Base-by-base conservation (phyloP, 2,888 invertebrate genomes). In the Anoncus sp. region DNA sequence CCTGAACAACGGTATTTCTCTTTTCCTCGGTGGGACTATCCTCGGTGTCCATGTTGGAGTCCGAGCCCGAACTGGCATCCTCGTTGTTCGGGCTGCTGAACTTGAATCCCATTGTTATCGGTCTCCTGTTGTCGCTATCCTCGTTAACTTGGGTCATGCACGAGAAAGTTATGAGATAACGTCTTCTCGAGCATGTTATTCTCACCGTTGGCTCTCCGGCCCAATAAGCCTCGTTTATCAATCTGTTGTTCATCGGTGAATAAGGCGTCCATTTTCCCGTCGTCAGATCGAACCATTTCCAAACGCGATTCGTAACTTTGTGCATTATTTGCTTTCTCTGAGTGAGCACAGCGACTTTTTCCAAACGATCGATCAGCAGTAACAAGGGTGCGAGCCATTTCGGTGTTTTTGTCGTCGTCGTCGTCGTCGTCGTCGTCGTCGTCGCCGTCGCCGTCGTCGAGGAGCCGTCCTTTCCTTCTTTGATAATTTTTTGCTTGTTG, bases 201-300 rank as follows among this genome's bases (percentile, higher is more conserved):
- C 95, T 92, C 0, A 95, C 94, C 76, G 93, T 94, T 22, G 93
- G 92, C 81, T 96, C 95, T 0, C 96, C 96, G 38, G 93, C 93
- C 92, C 94, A 94, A 86, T 96, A 97, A 0, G 96, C 96, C 82
- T 95, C 95, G 82, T 96, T 96, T 62, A 97, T 96, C 1, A 94
- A 91, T 85, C 94, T 94, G 88, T 96, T 97, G 85, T 96, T 96
- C 7, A 93, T 90, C 4, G 93, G 91, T 0, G 95, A 94, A 87
- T 97, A 97, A 18, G 94, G 92, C 78, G 94, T 95, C 97, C 97
- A 97, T 86, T 95, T 95, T 3, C 96, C 96, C 12, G 94, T 94
- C n/a, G 95, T 94, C 62, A 96, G 93, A 89, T 97, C 97, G 89
- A 96, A 97, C 96, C 96, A 97, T 84, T 96, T 95, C 97, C 97